Base-by-base conservation (phyloP, 2,113 vertebrate genomes). In the Pollachius pollachius region DNA sequence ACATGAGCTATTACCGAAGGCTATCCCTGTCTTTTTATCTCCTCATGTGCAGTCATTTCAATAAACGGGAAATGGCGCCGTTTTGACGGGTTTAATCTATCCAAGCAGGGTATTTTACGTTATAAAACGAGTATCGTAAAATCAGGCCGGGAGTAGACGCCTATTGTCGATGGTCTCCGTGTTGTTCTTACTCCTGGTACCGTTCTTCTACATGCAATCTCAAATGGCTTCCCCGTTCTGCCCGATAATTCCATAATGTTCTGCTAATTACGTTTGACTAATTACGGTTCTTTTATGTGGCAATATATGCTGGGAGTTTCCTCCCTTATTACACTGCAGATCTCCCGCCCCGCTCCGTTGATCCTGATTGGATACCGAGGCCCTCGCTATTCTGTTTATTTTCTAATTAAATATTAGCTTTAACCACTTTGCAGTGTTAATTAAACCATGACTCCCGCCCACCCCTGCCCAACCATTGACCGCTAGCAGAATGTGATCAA, bases 351-450 rank as follows among this genome's bases (percentile, higher is more conserved):
- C 76, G 88, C 88, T 86, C 80, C 83, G 84, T 84, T 85, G 87
- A 83, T 84, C 80, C 72, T 81, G 83, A 89, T 87, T 90, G 85
- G 79, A 85, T 83, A 82, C 72, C 23, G 68, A 84, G 83, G 79
- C 80, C 80, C 82, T 80, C 69, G 59, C 81, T 91, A 48, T 86
- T 88, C 82, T 91, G 86, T 90, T 91, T 89, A 89, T 89, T 89
- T 89, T 88, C 83, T 89, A 91, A 91, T 91, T 89, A 91, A 90
- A 90, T 88, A 86, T 90, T 87, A 90, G 85, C 88, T 89, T 89
- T 87, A 89, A 90, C 83, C 84, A 79, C 75, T 73, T 84, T 69
- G 57, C 72, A 76, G 69, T 62, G 52, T 75, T 90, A 89, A 90
- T 90, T 84, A 86, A 89, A 89, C 85, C 75, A 78, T 88, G 84